Percentiles rank a stretch among this genome's conserved stretches.
Evolutionary conservation across 1,140 invertebrate species (phyloP).

Genomic region (Tetramorium simillimum): DNA sequence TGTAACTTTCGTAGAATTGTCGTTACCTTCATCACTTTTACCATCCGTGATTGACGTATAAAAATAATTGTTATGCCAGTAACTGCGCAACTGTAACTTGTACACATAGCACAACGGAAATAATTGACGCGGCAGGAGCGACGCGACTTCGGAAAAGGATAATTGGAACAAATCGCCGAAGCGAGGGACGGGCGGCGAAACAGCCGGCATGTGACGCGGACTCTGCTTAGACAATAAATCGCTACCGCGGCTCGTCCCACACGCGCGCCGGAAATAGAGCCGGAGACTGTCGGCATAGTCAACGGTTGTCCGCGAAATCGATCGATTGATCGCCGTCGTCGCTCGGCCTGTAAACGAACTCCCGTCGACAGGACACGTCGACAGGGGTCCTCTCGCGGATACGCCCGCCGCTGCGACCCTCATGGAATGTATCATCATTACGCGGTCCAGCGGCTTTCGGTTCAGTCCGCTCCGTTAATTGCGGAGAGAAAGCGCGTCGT

Average conservation of each 20-base stretch:
- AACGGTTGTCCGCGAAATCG: conserved; percentile 61
- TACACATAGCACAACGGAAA: not conserved
- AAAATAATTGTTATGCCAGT: not conserved
- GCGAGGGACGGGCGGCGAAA: not conserved
- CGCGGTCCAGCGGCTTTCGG: conserved; percentile 67
- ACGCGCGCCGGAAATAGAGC: conserved; percentile 8
- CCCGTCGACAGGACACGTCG: conserved; percentile 59
- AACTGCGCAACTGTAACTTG: not conserved
- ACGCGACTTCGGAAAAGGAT: conserved; percentile 33
- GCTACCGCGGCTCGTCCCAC: conserved; percentile 15
- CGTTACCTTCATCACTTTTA: not conserved
- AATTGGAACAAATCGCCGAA: conserved; percentile 22
- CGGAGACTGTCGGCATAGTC: conserved; percentile 15
- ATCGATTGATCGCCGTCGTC: conserved; percentile 66
- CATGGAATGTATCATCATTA: conserved; percentile 76
- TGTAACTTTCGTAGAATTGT: not conserved
- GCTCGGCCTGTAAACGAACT: conserved; percentile 61
- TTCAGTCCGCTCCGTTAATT: conserved; percentile 73
- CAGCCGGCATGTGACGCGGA: not conserved
- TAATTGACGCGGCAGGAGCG: conserved; percentile 25
- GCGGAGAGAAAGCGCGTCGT: conserved; percentile 71
- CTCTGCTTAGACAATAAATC: conserved; percentile 55
- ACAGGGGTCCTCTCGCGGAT: conserved; percentile 51
- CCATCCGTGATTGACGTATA: not conserved
- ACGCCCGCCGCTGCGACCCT: conserved; percentile 50